Evolutionary conservation across 2,888 invertebrate genomes (phyloP).

Genomic region (Drosophila testacea): DNA sequence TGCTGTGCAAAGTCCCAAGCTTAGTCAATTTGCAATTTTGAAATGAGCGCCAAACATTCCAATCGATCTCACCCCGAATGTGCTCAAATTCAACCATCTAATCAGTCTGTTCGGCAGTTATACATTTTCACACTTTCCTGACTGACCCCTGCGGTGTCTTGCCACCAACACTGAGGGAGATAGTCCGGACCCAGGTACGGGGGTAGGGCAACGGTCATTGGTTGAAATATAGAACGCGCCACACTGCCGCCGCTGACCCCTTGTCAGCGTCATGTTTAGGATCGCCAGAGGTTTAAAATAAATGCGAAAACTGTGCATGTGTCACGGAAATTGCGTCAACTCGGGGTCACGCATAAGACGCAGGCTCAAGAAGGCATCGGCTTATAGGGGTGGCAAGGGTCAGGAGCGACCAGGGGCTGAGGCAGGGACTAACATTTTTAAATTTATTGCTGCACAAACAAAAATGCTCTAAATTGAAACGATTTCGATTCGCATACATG

Average conservation of each 20-base stretch:
- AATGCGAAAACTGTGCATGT: constrained; percentile 79
- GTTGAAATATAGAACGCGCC: constrained; percentile 38
- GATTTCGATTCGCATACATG: constrained; percentile 46
- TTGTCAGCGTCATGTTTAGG: constrained; percentile 65
- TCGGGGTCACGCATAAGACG: constrained; percentile 79
- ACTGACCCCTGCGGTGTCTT: constrained; percentile 78
- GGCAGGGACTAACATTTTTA: constrained; percentile 54
- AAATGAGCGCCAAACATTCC: constrained; percentile 68
- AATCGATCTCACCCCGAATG: constrained; percentile 37
- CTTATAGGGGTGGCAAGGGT: constrained; percentile 53
- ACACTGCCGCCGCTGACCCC: constrained; percentile 66
- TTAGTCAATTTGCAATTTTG: constrained; percentile 71
- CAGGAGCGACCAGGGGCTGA: constrained; percentile 25
- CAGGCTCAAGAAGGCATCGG: constrained; percentile 59
- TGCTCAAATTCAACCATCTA: constrained; percentile 55
- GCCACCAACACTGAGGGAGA: constrained; percentile 56
- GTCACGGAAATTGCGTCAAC: constrained; percentile 75
- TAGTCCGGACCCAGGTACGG: background rate
- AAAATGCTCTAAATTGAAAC: constrained; percentile 65
- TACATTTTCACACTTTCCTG: constrained; percentile 78
- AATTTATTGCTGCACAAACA: constrained; percentile 70
- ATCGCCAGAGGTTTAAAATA: constrained; percentile 73
- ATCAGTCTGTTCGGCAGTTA: constrained; percentile 57
- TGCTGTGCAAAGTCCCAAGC: constrained; percentile 66
- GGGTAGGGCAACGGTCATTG: constrained; percentile 64